These are phyloP conservation scores for Brenthis hecate DNA, from an alignment of 2,888 invertebrate species.

Conservation along the genomic window DNA sequence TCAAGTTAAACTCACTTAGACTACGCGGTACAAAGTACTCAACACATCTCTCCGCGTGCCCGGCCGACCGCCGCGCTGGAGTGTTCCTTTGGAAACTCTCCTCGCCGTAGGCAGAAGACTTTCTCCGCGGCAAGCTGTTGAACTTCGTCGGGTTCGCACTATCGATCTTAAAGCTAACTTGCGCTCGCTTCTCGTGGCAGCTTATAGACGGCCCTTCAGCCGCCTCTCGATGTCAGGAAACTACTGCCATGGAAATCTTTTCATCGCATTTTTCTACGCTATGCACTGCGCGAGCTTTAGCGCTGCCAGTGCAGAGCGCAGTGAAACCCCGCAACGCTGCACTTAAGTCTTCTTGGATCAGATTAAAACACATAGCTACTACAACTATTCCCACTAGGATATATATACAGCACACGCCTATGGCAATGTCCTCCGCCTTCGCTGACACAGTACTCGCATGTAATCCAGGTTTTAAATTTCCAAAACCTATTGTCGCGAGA, in stretches of 20 bases:
- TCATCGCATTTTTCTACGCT: conserved; percentile 75
- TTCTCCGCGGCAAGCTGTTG: conserved; percentile 81
- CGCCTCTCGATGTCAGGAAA: conserved; percentile 82
- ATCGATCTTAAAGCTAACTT: conserved; percentile 67
- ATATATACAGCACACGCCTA: conserved; percentile 90
- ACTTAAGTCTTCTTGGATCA: conserved; percentile 89
- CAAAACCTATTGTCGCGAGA: conserved; percentile 92
- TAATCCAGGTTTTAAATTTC: conserved; percentile 87
- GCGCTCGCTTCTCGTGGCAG: conserved; percentile 56
- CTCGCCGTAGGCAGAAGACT: conserved; percentile 60
- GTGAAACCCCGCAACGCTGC: conserved; percentile 50
- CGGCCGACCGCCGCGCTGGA: conserved; percentile 83
- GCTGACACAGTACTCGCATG: conserved; percentile 75
- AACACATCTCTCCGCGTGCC: conserved; percentile 84
- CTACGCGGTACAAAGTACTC: conserved; percentile 93
- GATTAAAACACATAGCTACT: conserved; percentile 93
- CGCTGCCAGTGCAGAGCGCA: conserved; percentile 55
- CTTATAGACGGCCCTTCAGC: conserved; percentile 63
- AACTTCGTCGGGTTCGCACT: conserved; percentile 74
- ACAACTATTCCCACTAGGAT: conserved; percentile 92
- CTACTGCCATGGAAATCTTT: conserved; percentile 75
- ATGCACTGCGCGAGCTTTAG: conserved; percentile 65
- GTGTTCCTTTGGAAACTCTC: conserved; percentile 85
- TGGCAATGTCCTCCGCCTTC: conserved; percentile 84
- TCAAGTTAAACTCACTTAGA: conserved; percentile 91